Percentiles rank a stretch among this genome's conserved stretches.
Evolutionary conservation across 2,888 invertebrate species (phyloP).

Genomic region (Fragum fragum): DNA sequence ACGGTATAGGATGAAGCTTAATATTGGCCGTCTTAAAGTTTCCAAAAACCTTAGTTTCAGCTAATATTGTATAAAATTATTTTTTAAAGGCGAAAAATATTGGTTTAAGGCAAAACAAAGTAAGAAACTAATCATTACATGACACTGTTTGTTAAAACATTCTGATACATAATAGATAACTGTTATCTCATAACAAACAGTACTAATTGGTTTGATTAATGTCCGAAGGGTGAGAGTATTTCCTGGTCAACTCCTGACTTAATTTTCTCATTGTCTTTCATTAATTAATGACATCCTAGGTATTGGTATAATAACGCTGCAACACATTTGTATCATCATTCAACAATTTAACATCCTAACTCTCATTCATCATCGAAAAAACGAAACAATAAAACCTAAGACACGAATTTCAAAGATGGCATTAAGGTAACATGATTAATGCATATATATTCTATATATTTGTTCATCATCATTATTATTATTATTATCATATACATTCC

Average conservation of each 20-base stretch:
- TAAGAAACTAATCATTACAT: neutral
- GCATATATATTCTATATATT: too few relatives aligned
- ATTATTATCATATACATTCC: too few relatives aligned
- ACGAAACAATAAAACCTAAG: neutral
- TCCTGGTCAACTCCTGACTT: slow-evolving; percentile 7
- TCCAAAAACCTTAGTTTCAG: too few relatives aligned
- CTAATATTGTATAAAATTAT: too few relatives aligned
- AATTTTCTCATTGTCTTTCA: neutral
- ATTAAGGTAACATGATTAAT: slow-evolving; percentile 1
- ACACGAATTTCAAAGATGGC: neutral
- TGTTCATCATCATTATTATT: too few relatives aligned
- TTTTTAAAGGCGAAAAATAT: too few relatives aligned
- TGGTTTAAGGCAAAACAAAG: too few relatives aligned
- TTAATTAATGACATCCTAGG: neutral
- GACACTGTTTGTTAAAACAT: neutral
- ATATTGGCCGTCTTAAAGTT: too few relatives aligned
- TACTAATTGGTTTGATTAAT: neutral
- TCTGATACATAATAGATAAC: neutral
- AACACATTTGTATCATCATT: neutral
- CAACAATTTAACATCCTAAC: neutral
- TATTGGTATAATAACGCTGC: neutral
- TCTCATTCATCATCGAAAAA: neutral
- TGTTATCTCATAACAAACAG: neutral
- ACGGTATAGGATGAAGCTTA: too few relatives aligned
- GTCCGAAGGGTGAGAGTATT: neutral